Evolutionary conservation across 1,140 invertebrate genomes (phyloP), one percentile per base, ranked within the genome.

Genomic region (Temnothorax nylanderi): DNA sequence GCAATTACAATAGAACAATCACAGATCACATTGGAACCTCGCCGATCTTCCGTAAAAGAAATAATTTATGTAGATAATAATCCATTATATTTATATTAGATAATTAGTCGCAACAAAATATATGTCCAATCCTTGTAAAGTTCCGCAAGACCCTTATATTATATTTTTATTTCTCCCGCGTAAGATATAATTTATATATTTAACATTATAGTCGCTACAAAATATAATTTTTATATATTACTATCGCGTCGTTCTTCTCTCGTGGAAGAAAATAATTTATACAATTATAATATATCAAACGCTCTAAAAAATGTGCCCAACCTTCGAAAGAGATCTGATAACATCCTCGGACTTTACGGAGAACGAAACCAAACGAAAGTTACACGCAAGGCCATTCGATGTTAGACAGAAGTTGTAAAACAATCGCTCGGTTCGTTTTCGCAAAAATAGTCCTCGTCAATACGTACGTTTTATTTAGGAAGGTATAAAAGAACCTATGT

Each of bases 1-100:
- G 26, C 37, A 71, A 56, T 71, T 71, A 71, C 7, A 41, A 41
- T 69, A 62, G 8, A 21, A 26, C n/a, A 21, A 56, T 71, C 65
- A 71, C 78, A 58, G 47, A 41, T 56, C 49, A 81, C 21, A 69
- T 49, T 69, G 13, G 47, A 80, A 26, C 34, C 10, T 56, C 21
- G 8, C n/a, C 13, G 16, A 71, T 71, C 16, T 69, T 41, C 32
- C 21, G 4, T 44, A 56, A 71, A 58, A 11, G 26, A 71, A 81
- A 81, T 71, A 58, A 81, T 56, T 81, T 81, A 32, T 71, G 3
- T 44, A 54, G 2, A 47, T 81, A 71, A 69, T 32, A 69, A 81
- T 81, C 34, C 67, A 60, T 44, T 26, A 41, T n/a, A 26, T 41
- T 7, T 44, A 67, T 67, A 69, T 54, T 71, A 69, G 21, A 32